Evolutionary conservation across 2,888 invertebrate species (phyloP), one percentile per base, ranked within the genome.

Genomic region (Cephus runcator): DNA sequence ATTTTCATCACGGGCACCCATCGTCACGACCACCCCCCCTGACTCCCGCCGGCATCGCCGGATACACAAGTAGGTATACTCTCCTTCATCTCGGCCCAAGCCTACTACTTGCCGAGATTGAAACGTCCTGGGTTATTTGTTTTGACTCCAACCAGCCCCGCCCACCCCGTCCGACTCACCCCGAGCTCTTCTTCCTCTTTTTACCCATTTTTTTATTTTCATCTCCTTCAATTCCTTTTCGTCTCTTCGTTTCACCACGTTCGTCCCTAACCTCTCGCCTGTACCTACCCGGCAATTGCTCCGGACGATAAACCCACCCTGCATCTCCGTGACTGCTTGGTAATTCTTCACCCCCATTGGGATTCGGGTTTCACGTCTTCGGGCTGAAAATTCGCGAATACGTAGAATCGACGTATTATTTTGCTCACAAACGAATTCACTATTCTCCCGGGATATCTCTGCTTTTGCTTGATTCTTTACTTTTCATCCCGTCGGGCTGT

Each of bases 111-210:
- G 82, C 79, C 77, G 81, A 82, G 83, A 86, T 87, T 86, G 88
- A 90, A 90, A 89, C 87, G 88, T 90, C 86, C 87, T 83, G 85
- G 85, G 87, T 90, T 89, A 90, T 90, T 90, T 89, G 89, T 90
- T 90, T 88, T 87, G 88, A 90, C 88, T 86, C 86, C 83, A 83
- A 83, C 84, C 77, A 79, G 89, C 85, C 80, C 88, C 90, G 88
- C 90, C 90, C 89, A 88, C 36, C 84, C 86, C 86, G 86, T 89
- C 87, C n/a, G 69, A 15, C 30, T 12, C 77, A 1, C 75, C 76
- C 75, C 56, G 15, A 9, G 35, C 56, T 71, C 30, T 30, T 15
- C 33, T 0, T 71, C 71, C 34, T 11, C 33, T 15, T 30, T 30
- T 15, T 15, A 12, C 2, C 11, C 69, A 31, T 34, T 15, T 34